Conservation (phyloP, 1,140 invertebrate species). For the Trichomalopsis sarcophagae region DNA sequence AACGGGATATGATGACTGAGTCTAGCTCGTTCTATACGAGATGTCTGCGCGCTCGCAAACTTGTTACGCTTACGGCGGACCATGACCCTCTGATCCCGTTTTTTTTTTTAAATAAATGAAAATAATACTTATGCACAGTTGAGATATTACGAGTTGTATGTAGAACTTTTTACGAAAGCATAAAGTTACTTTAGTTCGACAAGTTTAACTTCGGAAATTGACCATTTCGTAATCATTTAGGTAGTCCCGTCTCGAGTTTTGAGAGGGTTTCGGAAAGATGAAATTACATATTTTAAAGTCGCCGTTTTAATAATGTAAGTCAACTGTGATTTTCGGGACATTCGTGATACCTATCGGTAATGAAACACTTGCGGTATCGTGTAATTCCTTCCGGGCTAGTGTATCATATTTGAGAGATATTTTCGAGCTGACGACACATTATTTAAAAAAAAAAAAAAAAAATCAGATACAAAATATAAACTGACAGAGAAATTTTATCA, state of each 20-base stretch:
- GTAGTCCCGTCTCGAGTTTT: neutral
- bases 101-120: neutral
- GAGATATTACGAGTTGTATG: neutral
- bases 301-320: neutral
- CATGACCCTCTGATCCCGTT: constrained; percentile 70
- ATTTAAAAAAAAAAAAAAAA: too few species aligned
- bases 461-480: too few species aligned
- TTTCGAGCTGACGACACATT: too few species aligned
- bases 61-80: constrained; percentile 69
- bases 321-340: neutral
- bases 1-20: constrained; percentile 69
- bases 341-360: too few species aligned
- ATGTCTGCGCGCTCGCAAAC: constrained; percentile 62
- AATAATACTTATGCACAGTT: neutral
- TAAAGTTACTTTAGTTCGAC: too few species aligned
- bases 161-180: too few species aligned
- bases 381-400: too few species aligned
- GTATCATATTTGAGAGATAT: too few species aligned
- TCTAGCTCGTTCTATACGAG: constrained; percentile 64
- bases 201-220: too few species aligned
- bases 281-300: neutral
- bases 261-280: neutral
- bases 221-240: too few species aligned
- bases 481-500: too few species aligned
- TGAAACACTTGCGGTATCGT: too few species aligned